Base-by-base conservation (phyloP, 2,888 invertebrate genomes). In the Drosophila neonasuta region DNA sequence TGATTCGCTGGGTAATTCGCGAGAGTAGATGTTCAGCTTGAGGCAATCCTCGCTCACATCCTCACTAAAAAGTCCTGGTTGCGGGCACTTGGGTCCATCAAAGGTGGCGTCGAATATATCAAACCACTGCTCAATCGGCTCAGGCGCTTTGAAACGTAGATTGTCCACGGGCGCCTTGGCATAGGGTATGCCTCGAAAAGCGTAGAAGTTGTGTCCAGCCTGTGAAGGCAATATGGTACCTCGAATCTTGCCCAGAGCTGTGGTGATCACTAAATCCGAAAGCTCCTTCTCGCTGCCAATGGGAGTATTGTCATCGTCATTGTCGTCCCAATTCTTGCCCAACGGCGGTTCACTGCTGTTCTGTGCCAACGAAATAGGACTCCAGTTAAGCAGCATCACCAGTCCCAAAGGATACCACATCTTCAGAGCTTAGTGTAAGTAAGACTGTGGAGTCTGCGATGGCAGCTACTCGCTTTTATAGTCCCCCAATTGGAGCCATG, bases 31-130 rank as follows among this genome's bases (percentile, higher is more conserved):
- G 76, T 93, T 94, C 8, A 94, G 79, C 9, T 92, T 90, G 9
- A 94, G 89, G 73, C 94, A 94, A 81, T 94, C 93, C 82, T 94
- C 93, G 24, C 92, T 92, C 4, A 91, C 79, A 68, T 88, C 77
- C 0, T 86, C 80, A n/a, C 88, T 89, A 29, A 85, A 81, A 0
- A 90, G 77, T 0, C 90, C 90, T 9, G 89, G 87, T 70, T 91
- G 92, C 0, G 93, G 93, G 69, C 94, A 94, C 44, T 92, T 91
- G 0, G 93, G 93, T 0, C 93, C 93, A 61, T 93, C 93, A 62
- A 90, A 77, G 2, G 92, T 92, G 2, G 93, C 94, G 82, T 94
- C 92, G 49, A 93, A 92, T 15, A 91, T 89, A 4, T 87, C 89
- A 11, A 88, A 80, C 92, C 94, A 94, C 11, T 90, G 88, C 39